phyloP scores from a whole-genome alignment of 2,113 vertebrate species.

The Boleophthalmus pectinirostris region DNA sequence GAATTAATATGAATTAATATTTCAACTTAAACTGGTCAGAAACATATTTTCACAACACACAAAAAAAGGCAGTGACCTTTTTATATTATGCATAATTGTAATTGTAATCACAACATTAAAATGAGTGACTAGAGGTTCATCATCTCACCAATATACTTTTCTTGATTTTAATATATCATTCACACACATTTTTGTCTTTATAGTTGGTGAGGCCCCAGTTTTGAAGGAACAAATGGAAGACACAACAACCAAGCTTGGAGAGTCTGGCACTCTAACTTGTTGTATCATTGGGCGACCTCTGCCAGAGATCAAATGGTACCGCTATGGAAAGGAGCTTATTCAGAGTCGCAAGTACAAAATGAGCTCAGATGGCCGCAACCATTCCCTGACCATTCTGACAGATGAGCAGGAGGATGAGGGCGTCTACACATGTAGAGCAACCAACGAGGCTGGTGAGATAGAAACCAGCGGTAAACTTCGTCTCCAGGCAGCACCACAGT shows the following conservation, averaged over 20 bases:
- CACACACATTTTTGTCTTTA: slow-evolving; percentile 23
- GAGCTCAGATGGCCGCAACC: slow-evolving; percentile 96
- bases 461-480: slow-evolving; percentile 94
- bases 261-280: slow-evolving; percentile 88
- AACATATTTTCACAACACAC: not conserved
- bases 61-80: not conserved
- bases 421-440: slow-evolving; percentile 90
- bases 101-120: not conserved
- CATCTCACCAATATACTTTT: not conserved
- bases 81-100: no score
- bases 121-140: not conserved
- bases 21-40: not conserved
- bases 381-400: slow-evolving; percentile 88
- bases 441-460: slow-evolving; percentile 92
- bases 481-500: slow-evolving; percentile 91
- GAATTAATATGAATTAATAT: not conserved
- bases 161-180: not conserved
- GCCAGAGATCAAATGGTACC: slow-evolving; percentile 98
- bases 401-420: slow-evolving; percentile 99
- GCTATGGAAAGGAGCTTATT: slow-evolving; percentile 92
- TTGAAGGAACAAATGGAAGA: slow-evolving; percentile 90
- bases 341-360: slow-evolving; percentile 99
- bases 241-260: slow-evolving; percentile 89
- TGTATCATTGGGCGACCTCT: slow-evolving; percentile 94
- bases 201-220: slow-evolving; percentile 93